Evolutionary conservation across 1,140 invertebrate species (phyloP).

Genomic region (Lucilia cuprina): DNA sequence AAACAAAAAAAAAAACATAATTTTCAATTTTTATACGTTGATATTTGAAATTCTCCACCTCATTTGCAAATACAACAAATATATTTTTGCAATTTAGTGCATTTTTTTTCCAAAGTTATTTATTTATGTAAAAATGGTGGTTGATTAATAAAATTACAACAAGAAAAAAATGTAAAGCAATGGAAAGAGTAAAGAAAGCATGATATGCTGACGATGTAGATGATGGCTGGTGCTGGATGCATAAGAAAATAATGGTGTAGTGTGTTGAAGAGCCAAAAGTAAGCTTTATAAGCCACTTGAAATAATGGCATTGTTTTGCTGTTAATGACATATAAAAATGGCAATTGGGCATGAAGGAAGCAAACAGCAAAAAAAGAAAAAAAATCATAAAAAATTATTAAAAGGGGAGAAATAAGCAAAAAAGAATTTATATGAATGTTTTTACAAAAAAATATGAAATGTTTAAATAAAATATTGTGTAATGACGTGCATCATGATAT

Average conservation of each 20-base stretch:
- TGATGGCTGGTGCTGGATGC: too few species aligned
- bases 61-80: background rate
- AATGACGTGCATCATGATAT: background rate
- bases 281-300: slow-evolving; percentile 31
- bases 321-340: slow-evolving; percentile 27
- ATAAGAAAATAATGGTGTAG: background rate
- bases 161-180: background rate
- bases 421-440: background rate
- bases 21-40: background rate
- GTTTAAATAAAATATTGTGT: slow-evolving; percentile 31
- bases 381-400: background rate
- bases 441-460: slow-evolving; percentile 2
- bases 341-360: slow-evolving; percentile 15
- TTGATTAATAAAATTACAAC: background rate
- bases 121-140: slow-evolving; percentile 18
- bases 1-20: background rate
- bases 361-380: background rate
- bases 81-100: background rate
- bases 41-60: slow-evolving; percentile 11
- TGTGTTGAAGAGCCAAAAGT: background rate
- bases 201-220: too few species aligned
- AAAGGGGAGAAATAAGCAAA: background rate
- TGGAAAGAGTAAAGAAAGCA: background rate
- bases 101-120: background rate
- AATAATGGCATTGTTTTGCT: slow-evolving; percentile 32